phyloP scores from a whole-genome alignment of 2,797 vertebrate species.

The Pangasius djambal region DNA sequence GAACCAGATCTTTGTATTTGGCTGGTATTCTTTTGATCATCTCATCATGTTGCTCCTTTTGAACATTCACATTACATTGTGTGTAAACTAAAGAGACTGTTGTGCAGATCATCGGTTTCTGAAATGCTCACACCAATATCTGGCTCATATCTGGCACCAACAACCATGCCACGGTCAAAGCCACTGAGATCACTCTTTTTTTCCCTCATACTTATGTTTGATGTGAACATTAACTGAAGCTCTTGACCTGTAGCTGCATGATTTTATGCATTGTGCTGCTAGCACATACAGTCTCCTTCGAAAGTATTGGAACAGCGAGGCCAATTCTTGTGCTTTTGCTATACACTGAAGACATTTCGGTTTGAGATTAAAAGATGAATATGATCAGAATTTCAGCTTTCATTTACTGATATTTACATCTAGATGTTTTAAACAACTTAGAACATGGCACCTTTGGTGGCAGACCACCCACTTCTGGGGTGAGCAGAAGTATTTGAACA shows the following conservation, averaged over 20 bases:
- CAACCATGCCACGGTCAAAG: background rate
- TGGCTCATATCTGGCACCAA: background rate
- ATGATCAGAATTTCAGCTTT: background rate
- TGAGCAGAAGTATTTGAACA: background rate
- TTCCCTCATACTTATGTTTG: background rate
- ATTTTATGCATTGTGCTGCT: background rate
- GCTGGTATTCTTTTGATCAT: background rate
- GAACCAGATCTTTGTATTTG: background rate
- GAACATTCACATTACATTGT: background rate
- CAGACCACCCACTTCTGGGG: background rate
- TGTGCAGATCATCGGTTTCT: background rate
- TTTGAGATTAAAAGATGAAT: background rate
- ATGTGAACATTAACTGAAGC: background rate
- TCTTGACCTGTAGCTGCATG: background rate
- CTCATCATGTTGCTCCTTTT: background rate
- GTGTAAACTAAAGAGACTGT: background rate
- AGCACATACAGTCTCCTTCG: background rate
- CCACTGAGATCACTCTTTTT: background rate
- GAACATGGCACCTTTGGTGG: background rate
- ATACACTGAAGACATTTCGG: background rate
- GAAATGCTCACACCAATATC: background rate
- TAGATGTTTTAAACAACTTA: background rate
- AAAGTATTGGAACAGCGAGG: background rate
- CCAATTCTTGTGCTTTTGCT: background rate
- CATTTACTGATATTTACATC: background rate